Base-by-base conservation (phyloP, 2,113 vertebrate genomes). In the Petromus typicus region DNA sequence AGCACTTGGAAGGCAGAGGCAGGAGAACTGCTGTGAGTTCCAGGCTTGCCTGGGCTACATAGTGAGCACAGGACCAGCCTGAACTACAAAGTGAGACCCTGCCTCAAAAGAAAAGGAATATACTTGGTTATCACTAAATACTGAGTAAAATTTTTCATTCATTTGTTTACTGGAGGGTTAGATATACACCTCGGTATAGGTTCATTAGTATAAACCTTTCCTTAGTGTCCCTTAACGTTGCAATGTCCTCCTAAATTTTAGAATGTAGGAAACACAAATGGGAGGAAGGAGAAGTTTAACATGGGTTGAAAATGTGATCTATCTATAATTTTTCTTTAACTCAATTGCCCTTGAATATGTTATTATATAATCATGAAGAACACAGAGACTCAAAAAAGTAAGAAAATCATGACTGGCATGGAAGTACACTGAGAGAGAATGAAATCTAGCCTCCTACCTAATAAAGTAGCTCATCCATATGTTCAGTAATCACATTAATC, bases 351-450 rank as follows among this genome's bases (percentile, higher is more conserved):
- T 89, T 89, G 9, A 16, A 83, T 64, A 90, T 87, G 45, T 91
- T 78, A 78, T 22, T 81, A 2, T 34, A 85, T n/a, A 82, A 95
- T 79, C n/a, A 89, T 73, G 9, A 80, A 96, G 2, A 93, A 17
- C 22, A 75, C 3, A 40, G 10, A 83, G 23, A 71, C 57, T 63
- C 30, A 64, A 25, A 12, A 83, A 51, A 10, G 20, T 61, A 4
- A 63, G 27, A 40, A 48, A 64, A 81, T 37, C 25, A 51, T 90
- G 48, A 40, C 12, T 57, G 3, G 23, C 13, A 67, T 54, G 25
- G 27, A 75, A 76, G 4, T 37, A 27, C 1, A n/a, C 54, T 76
- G 20, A 71, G 37, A 22, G 6, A 1, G 48, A 34, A 80, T 75
- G 40, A 90, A n/a, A 56, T 48, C 13, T 4, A 66, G 25, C 3